These are phyloP conservation scores for Coenonympha arcania DNA, from an alignment of 2,888 invertebrate genomes.

Conservation along the genomic window DNA sequence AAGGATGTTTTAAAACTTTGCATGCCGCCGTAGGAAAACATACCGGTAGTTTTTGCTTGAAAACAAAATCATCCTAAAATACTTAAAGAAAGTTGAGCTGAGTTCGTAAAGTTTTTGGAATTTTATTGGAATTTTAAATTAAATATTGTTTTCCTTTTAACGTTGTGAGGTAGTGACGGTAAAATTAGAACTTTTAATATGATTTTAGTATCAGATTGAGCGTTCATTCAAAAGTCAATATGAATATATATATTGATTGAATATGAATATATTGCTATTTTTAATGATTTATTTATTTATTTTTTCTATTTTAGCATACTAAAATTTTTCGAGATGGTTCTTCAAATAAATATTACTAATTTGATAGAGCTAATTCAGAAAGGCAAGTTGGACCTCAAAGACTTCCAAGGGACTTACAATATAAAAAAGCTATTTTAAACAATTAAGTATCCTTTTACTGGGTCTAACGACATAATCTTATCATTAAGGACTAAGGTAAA, in stretches of 20 bases:
- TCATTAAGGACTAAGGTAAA: conserved; percentile 22
- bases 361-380: background rate
- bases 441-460: conserved; percentile 23
- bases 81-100: no score
- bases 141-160: no score
- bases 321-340: background rate
- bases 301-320: background rate
- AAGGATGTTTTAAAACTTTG: background rate
- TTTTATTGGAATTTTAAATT: no score
- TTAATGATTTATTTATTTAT: background rate
- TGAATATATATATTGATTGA: no score
- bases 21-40: background rate
- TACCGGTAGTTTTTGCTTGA: no score
- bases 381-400: background rate
- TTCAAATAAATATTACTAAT: background rate
- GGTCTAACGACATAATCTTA: conserved; percentile 13
- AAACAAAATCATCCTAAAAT: no score
- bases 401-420: background rate
- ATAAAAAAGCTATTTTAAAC: conserved; percentile 1
- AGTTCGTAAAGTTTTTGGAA: no score
- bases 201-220: no score
- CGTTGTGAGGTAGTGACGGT: no score
- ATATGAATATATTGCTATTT: no score
- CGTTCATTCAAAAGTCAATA: no score
- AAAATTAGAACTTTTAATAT: no score